These are phyloP conservation scores for Oasisia sp. DNA, from an alignment of 2,888 invertebrate species.

Conservation along the genomic window DNA sequence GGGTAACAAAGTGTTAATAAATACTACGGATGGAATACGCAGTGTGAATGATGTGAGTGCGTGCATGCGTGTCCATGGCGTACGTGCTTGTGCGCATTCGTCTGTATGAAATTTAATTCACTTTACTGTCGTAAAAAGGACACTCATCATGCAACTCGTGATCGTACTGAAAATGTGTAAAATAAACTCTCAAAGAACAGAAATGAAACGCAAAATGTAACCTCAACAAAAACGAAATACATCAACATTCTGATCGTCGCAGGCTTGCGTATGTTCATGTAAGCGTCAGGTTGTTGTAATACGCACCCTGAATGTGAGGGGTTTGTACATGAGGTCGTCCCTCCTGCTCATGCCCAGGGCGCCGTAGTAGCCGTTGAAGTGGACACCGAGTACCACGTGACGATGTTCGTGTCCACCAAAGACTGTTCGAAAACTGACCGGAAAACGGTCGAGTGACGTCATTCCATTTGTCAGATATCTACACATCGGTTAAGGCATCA, in stretches of 20 bases:
- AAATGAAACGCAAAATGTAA: too few relatives aligned
- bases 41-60: not conserved
- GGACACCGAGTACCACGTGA: conserved; percentile 66
- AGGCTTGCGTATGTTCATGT: not conserved
- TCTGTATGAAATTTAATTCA: too few relatives aligned
- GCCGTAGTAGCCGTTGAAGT: conserved; percentile 61
- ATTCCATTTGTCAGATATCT: conserved; percentile 65
- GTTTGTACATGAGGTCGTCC: conserved; percentile 65
- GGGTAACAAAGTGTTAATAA: not conserved
- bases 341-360: conserved; percentile 65
- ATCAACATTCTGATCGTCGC: too few relatives aligned
- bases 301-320: conserved; percentile 59
- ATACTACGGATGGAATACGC: not conserved
- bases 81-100: too few relatives aligned
- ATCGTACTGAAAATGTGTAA: too few relatives aligned
- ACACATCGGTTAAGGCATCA: not conserved
- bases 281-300: not conserved
- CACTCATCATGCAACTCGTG: too few relatives aligned
- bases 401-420: conserved; percentile 60
- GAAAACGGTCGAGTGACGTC: conserved; percentile 62
- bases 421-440: conserved; percentile 64
- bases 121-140: too few relatives aligned
- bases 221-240: too few relatives aligned
- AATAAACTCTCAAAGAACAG: too few relatives aligned
- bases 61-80: too few relatives aligned